Base-by-base conservation (phyloP, 2,888 invertebrate genomes). In the Sipha maydis region DNA sequence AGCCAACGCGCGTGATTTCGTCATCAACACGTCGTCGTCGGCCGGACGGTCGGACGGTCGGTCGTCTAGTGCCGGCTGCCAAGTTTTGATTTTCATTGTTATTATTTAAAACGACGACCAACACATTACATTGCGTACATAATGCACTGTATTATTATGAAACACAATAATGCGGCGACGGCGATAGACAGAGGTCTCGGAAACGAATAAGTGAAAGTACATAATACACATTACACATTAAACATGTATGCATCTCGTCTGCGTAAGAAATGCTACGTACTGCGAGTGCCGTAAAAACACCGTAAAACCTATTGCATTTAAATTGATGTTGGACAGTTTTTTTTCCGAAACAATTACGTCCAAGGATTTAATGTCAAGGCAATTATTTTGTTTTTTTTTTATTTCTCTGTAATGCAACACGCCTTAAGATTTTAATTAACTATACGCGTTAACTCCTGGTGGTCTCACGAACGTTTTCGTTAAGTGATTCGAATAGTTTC, bases 131-230 rank as follows among this genome's bases (percentile, higher is more conserved):
- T 25, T 61, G 14, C 48, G 19, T 61, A 61, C 34, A 34, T 61
- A 61, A 61, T 25, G 25, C 21, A 25, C 61, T 61, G 61, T 25
- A 71, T 28, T 71, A 71, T 71, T 75, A 34, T 75, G 41, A 38
- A 38, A 41, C 41, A 38, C 41, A 67, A 61, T 67, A 17, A 41
- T 9, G 19, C 67, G 28, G 19, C 41, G 28, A 69, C n/a, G 61
- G 67, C n/a, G 0, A 28, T 34, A 67, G 38, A 41, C 80, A 28
- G 28, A 80, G 80, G 28, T 61, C 34, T 61, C n/a, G 34, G 28
- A 80, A 80, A 80, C 38, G 38, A 80, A 80, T 80, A 41, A 80
- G 80, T 80, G 80, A 80, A 80, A 80, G 80, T 80, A 67, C 67
- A 21, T 69, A 61, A 61, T 61, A 61, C 61, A 61, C 25, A 61